Evolutionary conservation across 2,113 vertebrate species (phyloP), one percentile per base, ranked within the genome.

Genomic region (Psephotus haematonotus): DNA sequence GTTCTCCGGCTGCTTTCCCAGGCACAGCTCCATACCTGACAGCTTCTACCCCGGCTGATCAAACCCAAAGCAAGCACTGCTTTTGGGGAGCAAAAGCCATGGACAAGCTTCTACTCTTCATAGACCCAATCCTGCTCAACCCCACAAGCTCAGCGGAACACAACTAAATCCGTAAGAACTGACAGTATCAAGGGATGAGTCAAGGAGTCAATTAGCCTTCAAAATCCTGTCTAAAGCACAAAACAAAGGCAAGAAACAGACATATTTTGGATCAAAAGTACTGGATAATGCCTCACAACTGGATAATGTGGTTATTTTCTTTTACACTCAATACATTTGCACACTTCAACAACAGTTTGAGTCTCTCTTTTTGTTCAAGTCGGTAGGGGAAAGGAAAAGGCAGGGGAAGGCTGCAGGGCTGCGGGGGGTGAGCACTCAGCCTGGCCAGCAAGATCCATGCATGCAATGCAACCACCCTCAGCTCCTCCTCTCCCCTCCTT

Each of bases 401-500:
- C 44, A 17, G 8, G 20, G 23, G 23, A 57, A 64, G 50, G 49
- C 41, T 85, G 81, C 67, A 46, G 70, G 49, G 80, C 11, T 12
- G 57, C 9, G 18, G 60, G 47, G 9, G 43, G 27, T 9, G 4
- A 43, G 33, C 19, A 39, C 3, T 23, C 3, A 3, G 25, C 52
- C 78, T 63, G 43, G 57, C 59, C 60, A 46, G 35, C 5, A 16
- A 92, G 59, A 63, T 9, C 29, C 0, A 2, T 4, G 59, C 63
- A 49, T 18, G 63, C 17, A 15, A 24, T 37, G 80, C 80, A 67
- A 33, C 86, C 62, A 64, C 86, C 2, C 83, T 7, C 4, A 2
- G 88, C 95, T 86, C 77, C 88, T 97, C 94, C 92, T 87, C 77
- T 25, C 53, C 5, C 10, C n/a, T 37, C 25, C 53, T 53, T 9